These are phyloP conservation scores for Brassicogethes aeneus DNA, from an alignment of 2,888 invertebrate genomes.

Conservation along the genomic window DNA sequence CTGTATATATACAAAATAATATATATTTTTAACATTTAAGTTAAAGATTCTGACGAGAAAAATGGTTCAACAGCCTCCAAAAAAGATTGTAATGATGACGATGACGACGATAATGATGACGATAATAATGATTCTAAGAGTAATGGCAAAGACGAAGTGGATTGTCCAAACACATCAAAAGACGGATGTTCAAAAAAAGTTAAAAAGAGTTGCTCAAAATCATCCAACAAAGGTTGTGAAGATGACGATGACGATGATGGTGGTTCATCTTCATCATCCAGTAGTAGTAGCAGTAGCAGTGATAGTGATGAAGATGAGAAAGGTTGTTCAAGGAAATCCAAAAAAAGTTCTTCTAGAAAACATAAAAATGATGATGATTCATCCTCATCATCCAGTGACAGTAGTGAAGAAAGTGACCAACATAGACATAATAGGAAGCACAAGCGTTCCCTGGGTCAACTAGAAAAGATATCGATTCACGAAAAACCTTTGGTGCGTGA, in stretches of 20 bases:
- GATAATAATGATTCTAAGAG: too few species aligned
- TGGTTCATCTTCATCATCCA: conserved; percentile 7
- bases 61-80: too few species aligned
- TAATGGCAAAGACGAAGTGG: too few species aligned
- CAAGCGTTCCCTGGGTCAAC: conserved; percentile 12
- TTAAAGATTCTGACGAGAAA: too few species aligned
- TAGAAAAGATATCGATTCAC: conserved; percentile 25
- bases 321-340: conserved; percentile 8
- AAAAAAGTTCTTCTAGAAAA: conserved; percentile 5
- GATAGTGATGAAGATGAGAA: conserved; percentile 4
- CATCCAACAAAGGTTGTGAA: conserved; percentile 2
- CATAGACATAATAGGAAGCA: neutral
- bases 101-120: conserved; percentile 10
- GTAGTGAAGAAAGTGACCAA: neutral
- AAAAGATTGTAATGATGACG: too few species aligned
- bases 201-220: too few species aligned
- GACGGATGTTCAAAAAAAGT: conserved; percentile 10
- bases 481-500: conserved; percentile 23
- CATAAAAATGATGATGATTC: neutral
- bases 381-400: neutral
- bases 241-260: conserved; percentile 13
- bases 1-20: too few species aligned
- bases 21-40: too few species aligned
- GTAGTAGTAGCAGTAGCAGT: conserved; percentile 5
- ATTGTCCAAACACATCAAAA: too few species aligned